Percentiles rank a stretch among this genome's conserved stretches.
Evolutionary conservation across 2,113 vertebrate species (phyloP).

Genomic region (Periophthalmodon schlosseri): DNA sequence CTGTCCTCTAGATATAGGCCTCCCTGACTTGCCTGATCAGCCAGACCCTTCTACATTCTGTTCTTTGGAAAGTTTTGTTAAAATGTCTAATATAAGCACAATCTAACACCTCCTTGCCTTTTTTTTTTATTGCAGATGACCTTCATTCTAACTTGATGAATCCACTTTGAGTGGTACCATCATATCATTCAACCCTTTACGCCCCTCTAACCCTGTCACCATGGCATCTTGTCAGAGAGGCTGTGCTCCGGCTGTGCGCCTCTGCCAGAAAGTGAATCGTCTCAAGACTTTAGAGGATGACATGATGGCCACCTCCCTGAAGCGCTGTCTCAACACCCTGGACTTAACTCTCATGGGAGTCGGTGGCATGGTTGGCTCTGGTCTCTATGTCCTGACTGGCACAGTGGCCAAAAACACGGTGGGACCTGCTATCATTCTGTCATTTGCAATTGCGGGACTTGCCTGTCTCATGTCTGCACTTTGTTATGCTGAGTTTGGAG

Average conservation of each 20-base stretch:
- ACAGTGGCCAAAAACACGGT: constrained; percentile 90
- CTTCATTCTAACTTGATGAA: constrained; percentile 53
- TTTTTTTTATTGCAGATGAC: constrained; percentile 39
- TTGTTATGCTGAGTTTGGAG: constrained; percentile 95
- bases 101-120: neutral
- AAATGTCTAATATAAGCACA: too few relatives aligned
- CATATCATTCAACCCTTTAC: constrained; percentile 26
- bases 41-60: too few relatives aligned
- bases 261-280: constrained; percentile 89
- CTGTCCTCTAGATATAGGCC: neutral
- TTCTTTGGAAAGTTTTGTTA: too few relatives aligned
- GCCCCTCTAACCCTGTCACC: constrained; percentile 39
- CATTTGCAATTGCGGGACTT: constrained; percentile 86
- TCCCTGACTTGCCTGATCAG: neutral
- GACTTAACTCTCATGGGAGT: constrained; percentile 91
- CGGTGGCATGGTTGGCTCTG: constrained; percentile 93
- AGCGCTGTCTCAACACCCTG: constrained; percentile 88
- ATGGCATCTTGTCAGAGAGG: constrained; percentile 83
- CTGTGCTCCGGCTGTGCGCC: constrained; percentile 76
- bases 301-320: constrained; percentile 89
- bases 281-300: constrained; percentile 90
- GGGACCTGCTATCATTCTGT: constrained; percentile 87
- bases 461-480: constrained; percentile 92
- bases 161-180: constrained; percentile 39
- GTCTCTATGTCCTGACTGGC: constrained; percentile 93